Evolutionary conservation across 92 coral and sea anemone species (phyloP), one percentile per base, ranked within the genome.

Genomic region (Phenganax stokvisi): DNA sequence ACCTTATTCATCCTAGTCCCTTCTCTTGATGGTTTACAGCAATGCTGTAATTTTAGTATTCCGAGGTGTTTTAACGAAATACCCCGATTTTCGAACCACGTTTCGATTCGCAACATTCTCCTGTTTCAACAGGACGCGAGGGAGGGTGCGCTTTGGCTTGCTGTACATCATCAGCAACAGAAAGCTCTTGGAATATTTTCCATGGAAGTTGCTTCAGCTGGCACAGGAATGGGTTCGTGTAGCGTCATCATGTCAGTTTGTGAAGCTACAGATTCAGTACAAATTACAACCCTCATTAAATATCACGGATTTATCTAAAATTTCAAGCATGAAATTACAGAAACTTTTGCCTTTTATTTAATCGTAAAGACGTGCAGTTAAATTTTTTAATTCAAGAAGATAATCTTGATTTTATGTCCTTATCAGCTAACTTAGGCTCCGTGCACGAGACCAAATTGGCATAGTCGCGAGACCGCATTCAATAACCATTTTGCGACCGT

Each of bases 131-230:
- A 93, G 99, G 96, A 90, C 31, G 90, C 96, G 17, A 88, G 99
- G 60, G 99, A 96, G 56, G 97, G 97, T 29, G 99, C 89, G 7
- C 83, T 96, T 54, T 96, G 99, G 99, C 87, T 96, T 57, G 97
- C 99, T 13, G 96, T 89, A 17, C 99, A 96, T 67, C 99, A 96
- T 73, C 99, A 96, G 4, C 97, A 96, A 72, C 89, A 85, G 72
- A 84, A 96, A 72, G 99, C 99, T 3, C 82, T 92, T 61, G 91
- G 87, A 66, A 84, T 88, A 76, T 96, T 96, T 86, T 93, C 97
- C 0, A 80, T 89, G 86, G 99, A 96, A 87, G 87, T 96, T 55
- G 99, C 99, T 15, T 96, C 99, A 6, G 99, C 99, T 25, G 99
- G 99, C 75, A 96, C 99, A 6, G 92, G 99, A 74, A 96, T 96